Conservation (phyloP, 2,888 invertebrate species). For the Lasius fuliginosus region DNA sequence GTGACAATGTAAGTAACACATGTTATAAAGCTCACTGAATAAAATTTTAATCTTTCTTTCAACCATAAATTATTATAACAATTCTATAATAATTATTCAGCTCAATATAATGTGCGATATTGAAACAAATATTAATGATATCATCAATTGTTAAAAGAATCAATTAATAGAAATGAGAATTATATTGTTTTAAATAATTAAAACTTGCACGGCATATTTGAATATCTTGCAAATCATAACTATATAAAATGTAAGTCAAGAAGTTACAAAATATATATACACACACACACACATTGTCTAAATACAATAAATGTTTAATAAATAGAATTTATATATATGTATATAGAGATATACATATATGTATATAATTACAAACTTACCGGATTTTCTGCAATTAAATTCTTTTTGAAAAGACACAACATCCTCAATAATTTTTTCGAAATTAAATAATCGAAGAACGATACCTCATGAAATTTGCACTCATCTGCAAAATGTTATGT, state of each 20-base stretch:
- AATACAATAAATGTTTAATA: constrained; percentile 2
- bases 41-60: not conserved
- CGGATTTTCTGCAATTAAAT: not conserved
- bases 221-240: constrained; percentile 20
- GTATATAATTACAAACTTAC: not conserved
- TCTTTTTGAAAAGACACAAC: not conserved
- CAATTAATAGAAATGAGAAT: not conserved
- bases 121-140: not conserved
- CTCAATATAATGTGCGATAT: not conserved
- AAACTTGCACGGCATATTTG: constrained; percentile 43
- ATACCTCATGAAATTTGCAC: not conserved
- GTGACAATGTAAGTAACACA: constrained; percentile 29
- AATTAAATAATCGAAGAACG: not conserved
- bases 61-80: not conserved
- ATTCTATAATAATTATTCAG: not conserved
- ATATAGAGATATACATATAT: too few relatives aligned
- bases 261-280: constrained; percentile 5
- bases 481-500: not conserved
- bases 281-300: not conserved
- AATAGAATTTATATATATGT: not conserved
- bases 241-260: not conserved
- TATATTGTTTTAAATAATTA: constrained; percentile 43
- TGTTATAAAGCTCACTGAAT: not conserved
- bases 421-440: not conserved
- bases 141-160: not conserved